Evolutionary conservation across 1,140 invertebrate species (phyloP), one percentile per base, ranked within the genome.

Genomic region (Sarcophaga peregrina): DNA sequence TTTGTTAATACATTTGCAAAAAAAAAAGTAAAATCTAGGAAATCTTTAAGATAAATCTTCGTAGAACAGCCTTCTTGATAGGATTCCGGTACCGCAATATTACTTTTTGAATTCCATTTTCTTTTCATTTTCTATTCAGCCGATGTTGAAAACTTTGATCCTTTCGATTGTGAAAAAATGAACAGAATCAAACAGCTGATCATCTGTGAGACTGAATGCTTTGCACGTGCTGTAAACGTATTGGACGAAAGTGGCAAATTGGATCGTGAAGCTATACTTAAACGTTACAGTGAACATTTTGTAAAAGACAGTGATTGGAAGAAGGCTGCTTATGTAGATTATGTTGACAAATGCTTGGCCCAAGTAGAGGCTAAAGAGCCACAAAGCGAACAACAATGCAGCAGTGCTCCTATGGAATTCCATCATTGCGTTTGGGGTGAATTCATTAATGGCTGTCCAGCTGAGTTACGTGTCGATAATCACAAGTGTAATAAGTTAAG

Each of bases 131-230:
- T 20, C 46, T 15, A 45, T 25, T 37, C 72, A 83, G 84, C 83
- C 15, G 84, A 73, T 75, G 80, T 62, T 17, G 48, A 82, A 11
- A 37, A 52, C 17, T 83, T 80, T 15, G 83, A 85, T 76, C 84
- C 84, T 20, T 83, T 85, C 48, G 62, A 80, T 20, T 85, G 84
- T 72, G 82, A 85, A 20, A 80, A 82, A 25, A 82, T 85, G 82
- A 8, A 81, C 8, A 72, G 81, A 48, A 74, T 85, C 10, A 85
- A 82, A 15, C 58, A 83, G 54, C 8, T 83, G 78, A 72, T 82
- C 10, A 75, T 83, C 52, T 85, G 84, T 81, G 73, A 82, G 15
- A 74, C 50, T 54, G 84, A 83, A 80, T 85, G 84, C 11, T 58
- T 85, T 5, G 82, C 52, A 3, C 80, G 82, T 17, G 82, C 54